Conservation (phyloP, 2,113 vertebrate species). For the Esox niger region DNA sequence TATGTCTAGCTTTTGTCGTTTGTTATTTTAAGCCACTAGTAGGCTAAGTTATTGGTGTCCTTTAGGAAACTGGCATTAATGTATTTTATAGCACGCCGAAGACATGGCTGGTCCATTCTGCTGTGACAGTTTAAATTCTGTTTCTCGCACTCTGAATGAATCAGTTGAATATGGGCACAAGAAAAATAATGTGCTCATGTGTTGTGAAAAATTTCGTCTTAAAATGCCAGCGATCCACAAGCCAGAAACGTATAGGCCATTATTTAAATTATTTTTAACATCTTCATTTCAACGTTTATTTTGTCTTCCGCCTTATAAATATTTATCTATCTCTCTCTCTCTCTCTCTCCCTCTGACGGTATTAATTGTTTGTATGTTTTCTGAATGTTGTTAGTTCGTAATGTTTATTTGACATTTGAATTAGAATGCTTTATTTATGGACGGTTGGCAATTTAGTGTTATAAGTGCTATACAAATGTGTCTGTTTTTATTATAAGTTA, state of each 20-base stretch:
- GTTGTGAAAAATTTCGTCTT: constrained; percentile 3
- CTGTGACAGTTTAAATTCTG: constrained; percentile 20
- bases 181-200: constrained; percentile 18
- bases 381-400: too few species aligned
- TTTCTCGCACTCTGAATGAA: constrained; percentile 6
- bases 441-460: too few species aligned
- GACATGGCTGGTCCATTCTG: constrained; percentile 13
- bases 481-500: too few species aligned
- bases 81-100: constrained; percentile 9
- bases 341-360: too few species aligned
- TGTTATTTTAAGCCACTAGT: background rate
- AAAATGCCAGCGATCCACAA: constrained; percentile 2
- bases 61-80: constrained; percentile 18
- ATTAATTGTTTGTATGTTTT: too few species aligned
- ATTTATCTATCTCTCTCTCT: too few species aligned
- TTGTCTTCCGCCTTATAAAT: constrained; percentile 6
- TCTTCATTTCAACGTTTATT: background rate
- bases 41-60: constrained; percentile 2
- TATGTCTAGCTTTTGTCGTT: background rate
- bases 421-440: too few species aligned
- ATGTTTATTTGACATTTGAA: too few species aligned
- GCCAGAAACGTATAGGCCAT: background rate
- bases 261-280: constrained; percentile 2
- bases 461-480: too few species aligned
- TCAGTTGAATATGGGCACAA: background rate